A percentile compares a stretch with the other conserved stretches of the same genome.
These are phyloP conservation scores for Eudemis profundana DNA, from an alignment of 2,888 invertebrate species.

Conservation along the genomic window DNA sequence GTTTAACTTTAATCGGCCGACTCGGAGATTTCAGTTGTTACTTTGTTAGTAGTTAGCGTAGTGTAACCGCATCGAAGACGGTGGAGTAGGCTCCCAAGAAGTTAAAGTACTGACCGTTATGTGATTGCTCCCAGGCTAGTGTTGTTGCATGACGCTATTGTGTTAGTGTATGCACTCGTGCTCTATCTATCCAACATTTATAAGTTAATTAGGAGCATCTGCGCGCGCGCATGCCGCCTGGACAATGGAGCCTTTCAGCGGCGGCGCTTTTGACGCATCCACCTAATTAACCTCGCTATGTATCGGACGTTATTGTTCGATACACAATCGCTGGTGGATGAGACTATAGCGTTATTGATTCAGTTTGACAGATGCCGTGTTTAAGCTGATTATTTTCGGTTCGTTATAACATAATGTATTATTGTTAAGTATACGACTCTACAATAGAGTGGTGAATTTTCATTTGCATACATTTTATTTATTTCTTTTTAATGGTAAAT, in stretches of 20 bases:
- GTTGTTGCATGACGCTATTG: conserved; percentile 55
- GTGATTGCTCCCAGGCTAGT: neutral
- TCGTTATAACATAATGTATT: conserved; percentile 9
- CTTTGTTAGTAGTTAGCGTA: too few species aligned
- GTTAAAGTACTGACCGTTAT: conserved; percentile 2
- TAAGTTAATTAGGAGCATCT: conserved; percentile 75
- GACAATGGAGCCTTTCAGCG: conserved; percentile 74
- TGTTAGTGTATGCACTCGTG: conserved; percentile 53
- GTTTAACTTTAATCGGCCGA: too few species aligned
- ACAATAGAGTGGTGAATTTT: too few species aligned
- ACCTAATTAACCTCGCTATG: conserved; percentile 62
- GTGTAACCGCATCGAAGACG: too few species aligned
- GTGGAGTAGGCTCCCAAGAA: neutral
- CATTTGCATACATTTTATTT: too few species aligned
- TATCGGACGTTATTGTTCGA: conserved; percentile 58
- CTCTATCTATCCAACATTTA: conserved; percentile 61
- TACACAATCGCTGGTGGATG: conserved; percentile 47
- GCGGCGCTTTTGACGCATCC: conserved; percentile 71
- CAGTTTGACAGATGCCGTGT: conserved; percentile 35
- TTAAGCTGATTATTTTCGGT: conserved; percentile 28
- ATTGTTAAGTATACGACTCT: neutral
- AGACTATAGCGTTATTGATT: conserved; percentile 45
- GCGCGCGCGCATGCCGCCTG: conserved; percentile 59
- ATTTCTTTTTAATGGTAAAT: too few species aligned
- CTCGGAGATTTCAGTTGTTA: too few species aligned